phyloP scores from a whole-genome alignment of 2,113 vertebrate species.

The Zingel zingel region DNA sequence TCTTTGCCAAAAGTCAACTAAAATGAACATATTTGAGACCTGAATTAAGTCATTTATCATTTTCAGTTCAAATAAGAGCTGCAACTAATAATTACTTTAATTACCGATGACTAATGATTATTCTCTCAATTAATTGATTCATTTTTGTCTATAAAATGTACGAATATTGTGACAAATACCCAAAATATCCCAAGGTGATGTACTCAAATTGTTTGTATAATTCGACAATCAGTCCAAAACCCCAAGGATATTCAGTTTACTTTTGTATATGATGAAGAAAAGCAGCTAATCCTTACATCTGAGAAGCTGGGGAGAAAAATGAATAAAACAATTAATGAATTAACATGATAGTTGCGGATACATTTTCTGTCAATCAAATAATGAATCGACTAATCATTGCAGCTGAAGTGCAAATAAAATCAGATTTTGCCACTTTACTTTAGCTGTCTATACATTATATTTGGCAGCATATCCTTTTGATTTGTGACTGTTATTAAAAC shows the following conservation, averaged over 20 bases:
- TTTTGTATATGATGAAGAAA: constrained; percentile 6
- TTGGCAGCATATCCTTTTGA: not conserved
- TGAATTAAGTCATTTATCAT: not conserved
- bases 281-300: not conserved
- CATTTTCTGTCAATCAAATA: not conserved
- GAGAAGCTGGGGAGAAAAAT: not conserved
- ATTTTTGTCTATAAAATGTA: no score
- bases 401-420: not conserved
- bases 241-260: not conserved
- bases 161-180: not conserved
- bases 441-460: not conserved
- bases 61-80: not conserved
- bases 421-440: constrained; percentile 3
- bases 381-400: not conserved
- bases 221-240: not conserved
- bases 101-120: not conserved
- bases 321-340: not conserved
- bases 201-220: constrained; percentile 8
- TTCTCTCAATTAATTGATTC: not conserved
- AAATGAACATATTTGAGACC: not conserved
- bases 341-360: not conserved
- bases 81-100: not conserved
- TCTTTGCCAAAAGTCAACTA: not conserved
- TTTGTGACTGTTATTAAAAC: constrained; percentile 2
- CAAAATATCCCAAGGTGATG: not conserved